Evolutionary conservation across 2,113 vertebrate genomes (phyloP).

Genomic region (Sinocyclocheilus anophthalmus): DNA sequence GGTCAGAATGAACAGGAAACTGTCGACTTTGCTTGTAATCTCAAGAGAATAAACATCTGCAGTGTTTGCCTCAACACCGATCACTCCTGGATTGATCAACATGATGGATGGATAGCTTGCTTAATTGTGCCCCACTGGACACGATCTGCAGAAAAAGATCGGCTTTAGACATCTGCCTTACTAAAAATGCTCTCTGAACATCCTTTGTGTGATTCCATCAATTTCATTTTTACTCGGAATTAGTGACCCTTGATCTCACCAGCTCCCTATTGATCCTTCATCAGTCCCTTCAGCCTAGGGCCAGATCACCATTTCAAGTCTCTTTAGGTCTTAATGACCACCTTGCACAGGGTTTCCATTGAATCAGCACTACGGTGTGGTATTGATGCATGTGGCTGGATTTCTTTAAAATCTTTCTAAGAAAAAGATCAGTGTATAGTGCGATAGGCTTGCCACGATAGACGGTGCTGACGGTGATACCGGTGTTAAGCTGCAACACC

Average conservation of each 20-base stretch:
- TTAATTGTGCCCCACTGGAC: constrained; percentile 20
- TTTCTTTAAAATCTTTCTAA: not conserved
- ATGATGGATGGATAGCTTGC: not conserved
- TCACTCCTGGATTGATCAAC: constrained; percentile 40
- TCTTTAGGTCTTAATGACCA: constrained; percentile 42
- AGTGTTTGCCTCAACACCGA: not conserved
- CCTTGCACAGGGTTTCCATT: not conserved
- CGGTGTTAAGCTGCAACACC: too few relatives aligned
- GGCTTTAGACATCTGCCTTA: not conserved
- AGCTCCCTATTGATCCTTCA: constrained; percentile 59
- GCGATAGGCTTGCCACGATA: too few relatives aligned
- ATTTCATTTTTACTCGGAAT: constrained; percentile 63
- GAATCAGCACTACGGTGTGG: constrained; percentile 3
- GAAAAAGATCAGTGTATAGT: not conserved
- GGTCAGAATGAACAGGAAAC: constrained; percentile 27
- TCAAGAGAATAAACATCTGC: constrained; percentile 20
- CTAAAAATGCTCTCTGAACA: constrained; percentile 5
- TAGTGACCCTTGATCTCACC: constrained; percentile 61
- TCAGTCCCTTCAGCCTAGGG: constrained; percentile 49
- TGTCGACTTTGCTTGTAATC: not conserved
- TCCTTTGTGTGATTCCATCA: constrained; percentile 44
- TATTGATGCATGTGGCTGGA: constrained; percentile 3
- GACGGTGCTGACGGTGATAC: too few relatives aligned
- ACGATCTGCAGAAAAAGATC: not conserved
- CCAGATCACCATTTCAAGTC: constrained; percentile 28